Conservation (phyloP, 1,140 invertebrate genomes). For the Brachionus rubens region DNA sequence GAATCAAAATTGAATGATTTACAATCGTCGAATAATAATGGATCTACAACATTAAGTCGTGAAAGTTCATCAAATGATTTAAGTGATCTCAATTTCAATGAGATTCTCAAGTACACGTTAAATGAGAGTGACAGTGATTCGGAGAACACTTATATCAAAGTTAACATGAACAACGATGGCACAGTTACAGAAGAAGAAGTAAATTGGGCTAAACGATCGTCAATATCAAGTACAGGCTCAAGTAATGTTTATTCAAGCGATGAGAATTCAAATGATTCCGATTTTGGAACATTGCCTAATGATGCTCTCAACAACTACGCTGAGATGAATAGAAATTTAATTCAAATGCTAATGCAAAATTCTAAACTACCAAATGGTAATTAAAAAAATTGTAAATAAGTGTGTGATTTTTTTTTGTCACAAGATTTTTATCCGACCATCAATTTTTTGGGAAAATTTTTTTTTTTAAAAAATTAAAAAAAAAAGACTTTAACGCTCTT, state of each 20-base stretch:
- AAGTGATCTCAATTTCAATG: background rate
- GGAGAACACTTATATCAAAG: conserved; percentile 13
- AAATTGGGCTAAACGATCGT: conserved; percentile 37
- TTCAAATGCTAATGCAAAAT: conserved; percentile 19
- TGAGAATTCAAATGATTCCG: conserved; percentile 25
- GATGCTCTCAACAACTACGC: background rate
- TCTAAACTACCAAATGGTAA: conserved; percentile 31
- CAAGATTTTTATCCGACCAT: background rate
- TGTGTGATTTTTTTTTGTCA: background rate
- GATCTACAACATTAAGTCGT: background rate
- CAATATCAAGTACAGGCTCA: conserved; percentile 20
- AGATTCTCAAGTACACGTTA: background rate
- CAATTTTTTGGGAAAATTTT: background rate
- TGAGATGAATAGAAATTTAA: conserved; percentile 9
- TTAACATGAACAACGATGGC: conserved; percentile 1
- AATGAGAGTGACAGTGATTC: too few species aligned
- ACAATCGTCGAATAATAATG: background rate
- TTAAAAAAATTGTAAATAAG: background rate
- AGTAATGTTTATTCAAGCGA: background rate
- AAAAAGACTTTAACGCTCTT: conserved; percentile 19
- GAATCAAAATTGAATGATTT: background rate
- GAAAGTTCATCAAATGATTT: background rate
- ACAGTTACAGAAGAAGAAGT: background rate
- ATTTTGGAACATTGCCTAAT: conserved; percentile 5
- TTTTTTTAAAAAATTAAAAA: conserved; percentile 29